These are phyloP conservation scores for Apocheima hispidaria DNA, from an alignment of 2,888 invertebrate species.

Conservation along the genomic window DNA sequence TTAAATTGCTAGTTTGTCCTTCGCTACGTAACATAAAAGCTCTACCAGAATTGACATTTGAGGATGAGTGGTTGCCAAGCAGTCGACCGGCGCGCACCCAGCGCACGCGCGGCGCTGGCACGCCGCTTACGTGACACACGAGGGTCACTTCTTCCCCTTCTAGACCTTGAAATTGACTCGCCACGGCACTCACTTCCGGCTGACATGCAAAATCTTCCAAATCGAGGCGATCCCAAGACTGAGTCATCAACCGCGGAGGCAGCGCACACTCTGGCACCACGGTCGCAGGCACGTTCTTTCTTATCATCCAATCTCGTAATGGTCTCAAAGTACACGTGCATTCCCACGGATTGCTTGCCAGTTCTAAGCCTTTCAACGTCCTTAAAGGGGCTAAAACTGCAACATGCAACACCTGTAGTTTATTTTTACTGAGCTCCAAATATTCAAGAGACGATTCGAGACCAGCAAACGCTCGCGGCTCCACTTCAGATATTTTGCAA, in stretches of 20 bases:
- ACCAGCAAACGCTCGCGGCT: slow-evolving; percentile 90
- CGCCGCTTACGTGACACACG: slow-evolving; percentile 89
- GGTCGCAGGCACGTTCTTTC: slow-evolving; percentile 91
- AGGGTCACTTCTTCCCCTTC: slow-evolving; percentile 92
- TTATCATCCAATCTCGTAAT: slow-evolving; percentile 92
- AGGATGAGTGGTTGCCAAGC: slow-evolving; percentile 86
- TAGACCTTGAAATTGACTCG: slow-evolving; percentile 87
- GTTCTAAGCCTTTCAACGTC: slow-evolving; percentile 90
- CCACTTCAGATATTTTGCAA: slow-evolving; percentile 89
- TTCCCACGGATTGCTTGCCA: slow-evolving; percentile 94
- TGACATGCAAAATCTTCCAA: slow-evolving; percentile 93
- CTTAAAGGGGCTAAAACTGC: slow-evolving; percentile 89
- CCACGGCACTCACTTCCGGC: slow-evolving; percentile 88
- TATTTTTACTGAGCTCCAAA: slow-evolving; percentile 92
- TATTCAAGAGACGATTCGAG: slow-evolving; percentile 91
- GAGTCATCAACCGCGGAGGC: slow-evolving; percentile 88
- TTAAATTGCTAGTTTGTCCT: slow-evolving; percentile 90
- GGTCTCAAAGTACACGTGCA: slow-evolving; percentile 92
- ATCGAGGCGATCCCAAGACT: slow-evolving; percentile 91
- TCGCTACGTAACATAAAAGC: slow-evolving; percentile 89
- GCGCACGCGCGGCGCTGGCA: slow-evolving; percentile 90
- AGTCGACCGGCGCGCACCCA: slow-evolving; percentile 91
- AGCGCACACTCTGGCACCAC: slow-evolving; percentile 88
- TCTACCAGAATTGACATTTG: slow-evolving; percentile 82
- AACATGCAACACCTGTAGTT: slow-evolving; percentile 88